Evolutionary conservation across 2,888 invertebrate species (phyloP).

Genomic region (Lochmaea capreae): DNA sequence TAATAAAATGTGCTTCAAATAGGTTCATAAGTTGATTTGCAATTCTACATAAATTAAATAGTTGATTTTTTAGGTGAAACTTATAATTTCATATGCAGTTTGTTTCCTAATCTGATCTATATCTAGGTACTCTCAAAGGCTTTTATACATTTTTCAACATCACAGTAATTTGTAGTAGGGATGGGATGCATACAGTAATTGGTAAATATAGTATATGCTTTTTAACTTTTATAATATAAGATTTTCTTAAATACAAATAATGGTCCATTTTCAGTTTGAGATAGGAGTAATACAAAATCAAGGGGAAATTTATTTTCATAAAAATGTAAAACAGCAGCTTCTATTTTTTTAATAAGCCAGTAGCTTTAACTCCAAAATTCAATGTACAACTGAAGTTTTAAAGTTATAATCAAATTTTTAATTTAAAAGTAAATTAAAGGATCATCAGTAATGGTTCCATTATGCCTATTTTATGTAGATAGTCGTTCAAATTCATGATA

Average conservation of each 20-base stretch:
- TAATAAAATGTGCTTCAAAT: conserved; percentile 20
- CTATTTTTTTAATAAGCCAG: not conserved
- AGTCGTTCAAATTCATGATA: not conserved
- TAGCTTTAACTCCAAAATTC: not conserved
- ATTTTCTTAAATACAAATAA: conserved; percentile 31
- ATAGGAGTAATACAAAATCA: not conserved
- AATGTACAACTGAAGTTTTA: not conserved
- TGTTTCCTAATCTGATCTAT: not conserved
- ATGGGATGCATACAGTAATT: conserved; percentile 34
- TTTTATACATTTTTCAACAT: conserved; percentile 14
- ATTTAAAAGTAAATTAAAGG: not conserved
- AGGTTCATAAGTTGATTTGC: not conserved
- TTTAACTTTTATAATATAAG: conserved; percentile 16
- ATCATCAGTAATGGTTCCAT: not conserved
- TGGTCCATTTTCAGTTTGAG: conserved; percentile 36
- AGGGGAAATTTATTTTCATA: not conserved
- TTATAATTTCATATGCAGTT: no score
- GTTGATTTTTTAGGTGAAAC: no score
- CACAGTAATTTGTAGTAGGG: conserved; percentile 32
- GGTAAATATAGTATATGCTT: conserved; percentile 20
- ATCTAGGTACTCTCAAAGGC: no score
- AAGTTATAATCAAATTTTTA: not conserved
- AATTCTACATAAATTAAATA: no score
- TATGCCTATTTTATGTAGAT: no score
- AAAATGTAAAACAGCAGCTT: not conserved